phyloP scores from a whole-genome alignment of 2,113 vertebrate species.

The Macquaria ambigua region DNA sequence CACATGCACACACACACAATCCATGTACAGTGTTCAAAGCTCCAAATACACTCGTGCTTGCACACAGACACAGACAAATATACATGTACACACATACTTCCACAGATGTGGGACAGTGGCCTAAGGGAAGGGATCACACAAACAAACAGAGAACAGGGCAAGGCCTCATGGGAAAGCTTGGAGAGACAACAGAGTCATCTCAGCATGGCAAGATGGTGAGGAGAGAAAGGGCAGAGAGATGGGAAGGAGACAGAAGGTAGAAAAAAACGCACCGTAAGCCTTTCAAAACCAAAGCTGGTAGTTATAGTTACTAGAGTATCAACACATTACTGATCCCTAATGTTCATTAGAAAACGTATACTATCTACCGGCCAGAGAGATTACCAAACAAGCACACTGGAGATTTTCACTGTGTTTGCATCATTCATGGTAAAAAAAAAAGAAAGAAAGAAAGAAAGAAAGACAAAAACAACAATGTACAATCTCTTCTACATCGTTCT shows the following conservation, averaged over 20 bases:
- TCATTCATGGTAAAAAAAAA: background rate
- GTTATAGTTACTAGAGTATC: background rate
- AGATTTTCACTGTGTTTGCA: constrained; percentile 8
- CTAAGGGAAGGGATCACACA: constrained; percentile 81
- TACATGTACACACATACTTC: constrained; percentile 58
- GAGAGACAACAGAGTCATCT: constrained; percentile 79
- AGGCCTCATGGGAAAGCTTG: constrained; percentile 78
- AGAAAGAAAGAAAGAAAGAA: background rate
- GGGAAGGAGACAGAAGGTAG: constrained; percentile 34
- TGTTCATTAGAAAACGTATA: background rate
- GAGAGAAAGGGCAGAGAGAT: constrained; percentile 53
- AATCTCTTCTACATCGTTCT: background rate
- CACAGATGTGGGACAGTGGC: constrained; percentile 78
- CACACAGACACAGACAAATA: constrained; percentile 47
- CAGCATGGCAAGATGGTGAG: constrained; percentile 56
- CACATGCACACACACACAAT: constrained; percentile 37
- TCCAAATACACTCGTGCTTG: constrained; percentile 26
- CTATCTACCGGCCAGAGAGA: background rate
- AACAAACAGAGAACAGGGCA: constrained; percentile 81
- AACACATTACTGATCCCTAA: background rate
- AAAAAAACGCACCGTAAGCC: constrained; percentile 38
- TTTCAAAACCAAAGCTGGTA: constrained; percentile 20
- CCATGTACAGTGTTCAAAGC: constrained; percentile 59
- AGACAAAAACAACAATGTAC: background rate
- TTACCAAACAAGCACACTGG: background rate